Evolutionary conservation across 2,888 invertebrate genomes (phyloP).

Genomic region (Aleiodes testaceus): DNA sequence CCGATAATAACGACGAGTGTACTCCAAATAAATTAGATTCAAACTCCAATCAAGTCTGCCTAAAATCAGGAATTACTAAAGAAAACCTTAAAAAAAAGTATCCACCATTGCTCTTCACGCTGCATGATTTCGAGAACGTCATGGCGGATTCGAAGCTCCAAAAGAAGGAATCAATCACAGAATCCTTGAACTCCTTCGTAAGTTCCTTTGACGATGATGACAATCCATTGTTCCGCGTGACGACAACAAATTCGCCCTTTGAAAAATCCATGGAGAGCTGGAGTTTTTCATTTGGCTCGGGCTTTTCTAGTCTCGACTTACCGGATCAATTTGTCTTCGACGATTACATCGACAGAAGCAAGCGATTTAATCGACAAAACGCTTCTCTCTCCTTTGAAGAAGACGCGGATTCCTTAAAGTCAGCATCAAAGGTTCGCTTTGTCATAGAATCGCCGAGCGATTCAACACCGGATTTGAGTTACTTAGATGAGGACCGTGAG

Average conservation of each 20-base stretch:
- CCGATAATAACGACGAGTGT: slow-evolving; percentile 13
- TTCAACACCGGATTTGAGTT: slow-evolving; percentile 53
- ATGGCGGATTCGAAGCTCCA: slow-evolving; percentile 54
- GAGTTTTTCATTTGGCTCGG: slow-evolving; percentile 48
- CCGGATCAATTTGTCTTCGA: slow-evolving; percentile 61
- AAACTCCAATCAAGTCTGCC: background rate
- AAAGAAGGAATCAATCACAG: slow-evolving; percentile 13
- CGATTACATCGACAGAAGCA: slow-evolving; percentile 64
- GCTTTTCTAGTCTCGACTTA: background rate
- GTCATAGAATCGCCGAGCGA: slow-evolving; percentile 60
- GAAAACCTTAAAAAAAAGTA: slow-evolving; percentile 46
- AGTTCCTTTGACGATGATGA: slow-evolving; percentile 17
- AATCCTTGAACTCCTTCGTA: background rate
- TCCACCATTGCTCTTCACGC: slow-evolving; percentile 66
- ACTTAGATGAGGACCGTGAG: slow-evolving; percentile 48
- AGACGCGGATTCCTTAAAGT: background rate
- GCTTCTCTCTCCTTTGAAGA: slow-evolving; percentile 47
- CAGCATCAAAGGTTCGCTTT: slow-evolving; percentile 58
- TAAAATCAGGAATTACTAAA: slow-evolving; percentile 16
- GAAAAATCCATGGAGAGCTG: slow-evolving; percentile 61
- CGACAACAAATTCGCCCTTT: slow-evolving; percentile 67
- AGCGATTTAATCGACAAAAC: slow-evolving; percentile 48
- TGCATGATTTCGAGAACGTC: slow-evolving; percentile 65
- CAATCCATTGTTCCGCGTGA: slow-evolving; percentile 63
- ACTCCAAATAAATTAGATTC: slow-evolving; percentile 10